These are phyloP conservation scores for Elmis aenea DNA, from an alignment of 2,888 invertebrate genomes.

Conservation along the genomic window DNA sequence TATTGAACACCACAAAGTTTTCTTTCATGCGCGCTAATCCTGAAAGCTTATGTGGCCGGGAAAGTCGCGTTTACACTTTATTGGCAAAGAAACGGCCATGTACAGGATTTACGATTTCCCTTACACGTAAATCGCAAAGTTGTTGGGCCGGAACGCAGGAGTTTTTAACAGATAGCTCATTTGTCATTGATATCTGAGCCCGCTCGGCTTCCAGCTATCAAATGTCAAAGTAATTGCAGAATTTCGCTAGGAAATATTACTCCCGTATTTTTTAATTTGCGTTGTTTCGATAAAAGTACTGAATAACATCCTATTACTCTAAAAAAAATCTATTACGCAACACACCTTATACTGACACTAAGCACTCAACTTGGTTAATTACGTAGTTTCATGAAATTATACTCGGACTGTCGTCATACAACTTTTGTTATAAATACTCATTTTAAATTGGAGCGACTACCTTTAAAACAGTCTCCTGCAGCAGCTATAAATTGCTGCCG, in stretches of 20 bases:
- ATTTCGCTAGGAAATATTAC: constrained; percentile 27
- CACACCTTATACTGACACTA: no score
- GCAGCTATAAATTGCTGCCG: no score
- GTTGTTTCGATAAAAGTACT: no score
- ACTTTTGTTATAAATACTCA: no score
- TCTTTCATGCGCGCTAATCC: constrained; percentile 16
- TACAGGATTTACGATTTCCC: constrained; percentile 42
- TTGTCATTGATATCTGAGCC: constrained; percentile 41
- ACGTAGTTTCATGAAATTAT: no score
- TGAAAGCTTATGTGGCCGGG: constrained; percentile 19
- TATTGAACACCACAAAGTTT: constrained; percentile 19
- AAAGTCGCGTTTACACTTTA: constrained; percentile 34
- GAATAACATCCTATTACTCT: no score
- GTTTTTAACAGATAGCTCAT: constrained; percentile 44
- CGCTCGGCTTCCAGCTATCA: constrained; percentile 34
- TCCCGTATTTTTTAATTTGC: no score
- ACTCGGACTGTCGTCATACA: no score
- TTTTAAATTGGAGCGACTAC: no score
- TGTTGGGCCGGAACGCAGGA: constrained; percentile 41
- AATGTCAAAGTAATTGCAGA: constrained; percentile 33
- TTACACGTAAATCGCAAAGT: constrained; percentile 40
- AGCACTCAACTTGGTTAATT: no score
- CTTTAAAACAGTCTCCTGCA: no score
- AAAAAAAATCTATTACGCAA: no score
- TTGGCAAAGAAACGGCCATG: constrained; percentile 38